Percentiles rank a stretch among this genome's conserved stretches.
phyloP scores from a whole-genome alignment of 2,113 vertebrate species.

The Entomyzon cyanotis region DNA sequence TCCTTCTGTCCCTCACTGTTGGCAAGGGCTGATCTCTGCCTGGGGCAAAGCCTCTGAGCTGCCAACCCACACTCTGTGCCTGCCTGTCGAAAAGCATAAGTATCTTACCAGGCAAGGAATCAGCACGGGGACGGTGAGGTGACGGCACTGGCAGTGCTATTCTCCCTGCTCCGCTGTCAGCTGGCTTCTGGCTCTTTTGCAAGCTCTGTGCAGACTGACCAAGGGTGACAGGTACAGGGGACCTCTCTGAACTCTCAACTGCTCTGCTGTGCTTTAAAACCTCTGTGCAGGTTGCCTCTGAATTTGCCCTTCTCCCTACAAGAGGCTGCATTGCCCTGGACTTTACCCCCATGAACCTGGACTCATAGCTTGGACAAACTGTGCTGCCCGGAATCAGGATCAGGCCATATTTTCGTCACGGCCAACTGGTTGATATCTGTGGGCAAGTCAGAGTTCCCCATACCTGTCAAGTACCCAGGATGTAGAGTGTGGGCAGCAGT shows the following conservation, averaged over 20 bases:
- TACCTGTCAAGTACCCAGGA: background rate
- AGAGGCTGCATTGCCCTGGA: background rate
- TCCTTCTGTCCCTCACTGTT: background rate
- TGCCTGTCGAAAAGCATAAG: background rate
- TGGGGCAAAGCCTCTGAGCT: fast-evolving
- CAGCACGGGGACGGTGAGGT: fast-evolving
- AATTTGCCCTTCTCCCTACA: background rate
- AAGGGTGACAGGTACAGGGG: background rate
- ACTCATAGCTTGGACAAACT: background rate
- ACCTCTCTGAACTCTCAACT: background rate
- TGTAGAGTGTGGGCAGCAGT: background rate
- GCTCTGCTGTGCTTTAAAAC: background rate
- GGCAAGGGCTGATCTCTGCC: background rate
- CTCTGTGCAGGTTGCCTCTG: background rate
- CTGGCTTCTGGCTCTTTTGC: background rate
- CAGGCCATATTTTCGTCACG: background rate
- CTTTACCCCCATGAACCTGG: background rate
- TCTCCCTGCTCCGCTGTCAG: background rate
- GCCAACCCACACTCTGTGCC: background rate
- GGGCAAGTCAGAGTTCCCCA: background rate
- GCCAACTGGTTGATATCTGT: background rate
- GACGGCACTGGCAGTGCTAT: background rate
- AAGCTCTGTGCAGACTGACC: background rate
- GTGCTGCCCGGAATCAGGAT: fast-evolving
- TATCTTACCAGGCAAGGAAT: background rate